Percentiles rank a stretch among this genome's conserved stretches.
Conservation (phyloP, 2,797 vertebrate species). For the Megaceryle alcyon region DNA sequence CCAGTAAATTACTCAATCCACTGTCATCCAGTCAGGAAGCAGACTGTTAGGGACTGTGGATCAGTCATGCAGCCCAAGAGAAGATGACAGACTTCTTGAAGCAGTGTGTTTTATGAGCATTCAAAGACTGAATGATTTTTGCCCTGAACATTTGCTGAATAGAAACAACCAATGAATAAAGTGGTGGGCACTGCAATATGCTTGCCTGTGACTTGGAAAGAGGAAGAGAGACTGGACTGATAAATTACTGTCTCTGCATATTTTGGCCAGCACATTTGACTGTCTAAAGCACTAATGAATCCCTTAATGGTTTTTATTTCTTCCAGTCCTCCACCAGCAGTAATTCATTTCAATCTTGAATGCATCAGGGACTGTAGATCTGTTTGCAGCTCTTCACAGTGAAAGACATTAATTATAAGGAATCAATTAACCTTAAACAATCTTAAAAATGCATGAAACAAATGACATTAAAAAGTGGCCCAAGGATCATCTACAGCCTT, state of each 20-base stretch:
- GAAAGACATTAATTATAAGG: neutral
- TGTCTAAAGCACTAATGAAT: constrained; percentile 39
- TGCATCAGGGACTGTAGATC: constrained; percentile 20
- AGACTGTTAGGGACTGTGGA: neutral
- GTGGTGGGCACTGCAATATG: neutral
- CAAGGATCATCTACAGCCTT: neutral
- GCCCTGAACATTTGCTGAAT: neutral
- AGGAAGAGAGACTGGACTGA: neutral
- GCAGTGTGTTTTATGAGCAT: neutral
- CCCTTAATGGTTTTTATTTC: constrained; percentile 18
- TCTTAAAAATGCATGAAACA: constrained; percentile 35
- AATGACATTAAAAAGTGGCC: neutral
- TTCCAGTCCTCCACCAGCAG: neutral
- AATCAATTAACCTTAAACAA: neutral
- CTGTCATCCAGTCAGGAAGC: neutral
- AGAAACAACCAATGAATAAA: neutral
- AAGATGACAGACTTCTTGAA: neutral
- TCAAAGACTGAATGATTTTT: neutral
- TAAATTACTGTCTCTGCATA: constrained; percentile 2
- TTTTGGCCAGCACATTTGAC: constrained; percentile 12
- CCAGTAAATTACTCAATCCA: neutral
- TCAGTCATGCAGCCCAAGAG: neutral
- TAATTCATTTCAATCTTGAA: constrained; percentile 40
- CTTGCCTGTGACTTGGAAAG: neutral
- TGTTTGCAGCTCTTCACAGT: constrained; percentile 15